A percentile compares a stretch with the other conserved stretches of the same genome.
Conservation (phyloP, 2,113 vertebrate genomes). For the Pontoporia blainvillei region DNA sequence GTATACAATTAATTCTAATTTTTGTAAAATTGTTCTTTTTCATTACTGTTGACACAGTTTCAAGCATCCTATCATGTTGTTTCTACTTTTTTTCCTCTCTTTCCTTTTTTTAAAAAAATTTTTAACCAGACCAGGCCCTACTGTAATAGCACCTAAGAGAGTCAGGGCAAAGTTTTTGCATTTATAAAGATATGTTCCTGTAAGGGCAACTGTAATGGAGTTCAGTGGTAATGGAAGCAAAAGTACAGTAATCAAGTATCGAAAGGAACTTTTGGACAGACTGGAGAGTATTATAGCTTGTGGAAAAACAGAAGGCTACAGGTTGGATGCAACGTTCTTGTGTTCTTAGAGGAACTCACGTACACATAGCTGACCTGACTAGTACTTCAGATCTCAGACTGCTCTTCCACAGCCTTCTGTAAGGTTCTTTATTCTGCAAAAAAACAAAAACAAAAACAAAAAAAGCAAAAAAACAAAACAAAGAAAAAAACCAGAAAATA, state of each 20-base stretch:
- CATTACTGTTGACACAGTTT: slow-evolving; percentile 25
- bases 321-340: background rate
- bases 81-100: background rate
- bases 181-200: background rate
- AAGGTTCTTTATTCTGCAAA: slow-evolving; percentile 59
- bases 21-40: background rate
- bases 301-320: background rate
- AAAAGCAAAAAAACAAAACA: background rate
- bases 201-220: background rate
- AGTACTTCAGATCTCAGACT: background rate
- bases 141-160: slow-evolving; percentile 17
- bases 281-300: background rate
- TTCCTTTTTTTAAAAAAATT: background rate
- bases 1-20: background rate
- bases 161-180: slow-evolving; percentile 41
- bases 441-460: background rate
- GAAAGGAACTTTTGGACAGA: slow-evolving; percentile 14
- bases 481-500: background rate
- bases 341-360: background rate
- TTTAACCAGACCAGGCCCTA: background rate
- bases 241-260: background rate
- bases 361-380: background rate
- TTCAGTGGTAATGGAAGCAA: slow-evolving; percentile 5
- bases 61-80: slow-evolving; percentile 16
- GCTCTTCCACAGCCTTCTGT: slow-evolving; percentile 19